Base-by-base conservation (phyloP, 2,888 invertebrate species). In the Chouioia cunea region DNA sequence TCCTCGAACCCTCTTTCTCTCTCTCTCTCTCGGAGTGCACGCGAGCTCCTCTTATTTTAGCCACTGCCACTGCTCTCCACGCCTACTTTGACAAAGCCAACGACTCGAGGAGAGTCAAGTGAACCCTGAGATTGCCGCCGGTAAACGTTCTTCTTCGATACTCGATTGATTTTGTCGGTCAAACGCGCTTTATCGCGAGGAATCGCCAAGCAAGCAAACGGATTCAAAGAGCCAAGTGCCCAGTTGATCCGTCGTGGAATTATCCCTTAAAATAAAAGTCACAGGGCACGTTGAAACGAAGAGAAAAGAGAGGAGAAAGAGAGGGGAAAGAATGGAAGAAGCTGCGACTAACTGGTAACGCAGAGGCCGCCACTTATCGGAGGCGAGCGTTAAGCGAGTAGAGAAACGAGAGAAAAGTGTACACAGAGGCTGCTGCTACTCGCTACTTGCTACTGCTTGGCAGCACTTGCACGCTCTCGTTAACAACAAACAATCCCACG, bases 291-390 rank as follows among this genome's bases (percentile, higher is more conserved):
- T n/a, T n/a, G n/a, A n/a, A n/a, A n/a, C n/a, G 27, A 18, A 48
- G 18, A 4, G 16, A 18, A 18, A 48, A 48, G 50, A 48, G 16
- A n/a, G 8, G 18, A 57, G 46, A 53, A 73, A 59, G 56, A 56
- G 60, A 70, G 69, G 22, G 27, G 22, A 6, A 27, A 27, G 27
- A 27, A 27, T 27, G 27, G 27, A 2, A 27, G 27, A 27, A 27
- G 27, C 6, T 6, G 27, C 3, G 27, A 6, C n/a, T n/a, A n/a
- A 10, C 36, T 1, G 10, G 36, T 4, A n/a, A n/a, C n/a, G 18
- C 56, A 69, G 63, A 69, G 63, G 69, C 52, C 69, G 69, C 69
- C 57, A 72, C 67, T 73, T 71, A 65, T 62, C 68, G 69, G 74
- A 65, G 68, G 65, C 66, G 52, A 65, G 65, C 70, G 66, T 68